Evolutionary conservation across 2,888 invertebrate genomes (phyloP), one percentile per base, ranked within the genome.

Genomic region (Congeria kusceri): DNA sequence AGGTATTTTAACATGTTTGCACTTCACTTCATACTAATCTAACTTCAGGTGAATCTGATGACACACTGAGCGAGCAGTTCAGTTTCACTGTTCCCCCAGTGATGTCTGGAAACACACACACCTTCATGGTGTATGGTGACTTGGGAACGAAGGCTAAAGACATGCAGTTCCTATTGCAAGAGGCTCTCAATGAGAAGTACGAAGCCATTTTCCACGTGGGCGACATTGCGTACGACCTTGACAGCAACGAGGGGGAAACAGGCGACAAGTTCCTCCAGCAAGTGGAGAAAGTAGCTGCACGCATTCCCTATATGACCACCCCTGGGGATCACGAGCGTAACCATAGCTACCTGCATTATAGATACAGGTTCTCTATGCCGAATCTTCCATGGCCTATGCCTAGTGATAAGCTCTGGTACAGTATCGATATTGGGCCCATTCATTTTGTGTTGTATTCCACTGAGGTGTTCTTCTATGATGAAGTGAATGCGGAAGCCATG

Each of bases 401-500:
- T 18, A 77, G 80, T 27, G 87, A 91, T 25, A 89, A 89, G 49
- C 82, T 93, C n/a, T 92, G 92, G 91, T 93, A 93, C 84, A 92
- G 92, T 63, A 62, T 91, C 44, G 86, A 92, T 71, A 85, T 92
- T 29, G 92, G 92, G 7, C 89, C 89, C 9, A 88, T 90, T 11
- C 92, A 92, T 74, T 90, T 91, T 78, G 83, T 91, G 25, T 77
- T 87, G 23, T 84, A 89, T 63, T 88, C 88, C 44, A 87, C 91
- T 3, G 90, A 91, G 68, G 85, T 88, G 3, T 88, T 90, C 58
- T 84, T 87, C 57, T 58, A 70, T 39, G 70, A 68, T 59, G 95
- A 96, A 85, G 97, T 97, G 93, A 98, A 85, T 57, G 76, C 85
- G 23, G 76, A 86, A 1, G 58, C 75, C 4, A 87, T 88, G 77